Evolutionary conservation across 1,140 invertebrate genomes (phyloP).

Genomic region (silkworm (Bombyx mori)): ASM3026992v2 NC_085131.1:811501-812000

Average conservation of each 20-base stretch:
- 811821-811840: slow-evolving; percentile 41
- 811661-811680: not conserved
- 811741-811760: slow-evolving; percentile 22
- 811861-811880: slow-evolving; percentile 41
- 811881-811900: slow-evolving; percentile 15
- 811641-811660: not conserved
- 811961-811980: too few species aligned
- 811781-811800: slow-evolving; percentile 65
- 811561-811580: too few species aligned
- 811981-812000: too few species aligned
- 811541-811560: too few species aligned
- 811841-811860: slow-evolving; percentile 44
- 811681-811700: slow-evolving; percentile 2
- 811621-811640: too few species aligned
- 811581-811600: too few species aligned
- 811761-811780: slow-evolving; percentile 61
- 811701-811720: not conserved
- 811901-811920: too few species aligned
- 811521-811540: too few species aligned
- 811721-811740: not conserved
- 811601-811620: too few species aligned
- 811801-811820: slow-evolving; percentile 66
- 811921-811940: too few species aligned
- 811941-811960: too few species aligned
- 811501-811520: too few species aligned